Evolutionary conservation across 2,888 invertebrate species (phyloP).

Genomic region (Idaea biselata): DNA sequence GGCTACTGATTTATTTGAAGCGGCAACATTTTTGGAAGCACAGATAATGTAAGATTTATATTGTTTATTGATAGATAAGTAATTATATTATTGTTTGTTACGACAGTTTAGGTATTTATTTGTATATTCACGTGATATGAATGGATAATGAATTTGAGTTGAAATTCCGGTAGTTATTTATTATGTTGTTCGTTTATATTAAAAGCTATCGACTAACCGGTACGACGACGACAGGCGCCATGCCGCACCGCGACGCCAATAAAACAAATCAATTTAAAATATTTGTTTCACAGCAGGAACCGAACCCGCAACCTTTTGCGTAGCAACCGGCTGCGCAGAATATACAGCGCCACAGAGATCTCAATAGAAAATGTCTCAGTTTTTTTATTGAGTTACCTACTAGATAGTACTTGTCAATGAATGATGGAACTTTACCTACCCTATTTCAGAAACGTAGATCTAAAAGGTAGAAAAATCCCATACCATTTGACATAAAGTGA

Average conservation of each 20-base stretch:
- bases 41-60: constrained; percentile 64
- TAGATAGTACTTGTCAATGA: too few relatives aligned
- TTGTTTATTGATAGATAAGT: constrained; percentile 54
- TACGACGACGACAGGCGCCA: not conserved
- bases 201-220: not conserved
- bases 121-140: not conserved
- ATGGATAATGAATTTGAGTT: not conserved
- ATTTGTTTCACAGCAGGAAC: too few relatives aligned
- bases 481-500: too few relatives aligned
- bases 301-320: too few relatives aligned
- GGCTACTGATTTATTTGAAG: constrained; percentile 63
- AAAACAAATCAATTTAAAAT: not conserved
- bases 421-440: too few relatives aligned
- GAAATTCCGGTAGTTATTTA: not conserved
- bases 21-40: constrained; percentile 43
- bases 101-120: constrained; percentile 1
- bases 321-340: too few relatives aligned
- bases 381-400: too few relatives aligned
- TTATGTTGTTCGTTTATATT: not conserved
- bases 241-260: not conserved
- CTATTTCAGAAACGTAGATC: too few relatives aligned
- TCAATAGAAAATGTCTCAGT: too few relatives aligned
- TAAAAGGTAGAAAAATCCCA: too few relatives aligned
- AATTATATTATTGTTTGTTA: constrained; percentile 49
- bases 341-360: too few relatives aligned